Base-by-base conservation (phyloP, 2,888 invertebrate genomes). In the Mechanitis mazaeus region DNA sequence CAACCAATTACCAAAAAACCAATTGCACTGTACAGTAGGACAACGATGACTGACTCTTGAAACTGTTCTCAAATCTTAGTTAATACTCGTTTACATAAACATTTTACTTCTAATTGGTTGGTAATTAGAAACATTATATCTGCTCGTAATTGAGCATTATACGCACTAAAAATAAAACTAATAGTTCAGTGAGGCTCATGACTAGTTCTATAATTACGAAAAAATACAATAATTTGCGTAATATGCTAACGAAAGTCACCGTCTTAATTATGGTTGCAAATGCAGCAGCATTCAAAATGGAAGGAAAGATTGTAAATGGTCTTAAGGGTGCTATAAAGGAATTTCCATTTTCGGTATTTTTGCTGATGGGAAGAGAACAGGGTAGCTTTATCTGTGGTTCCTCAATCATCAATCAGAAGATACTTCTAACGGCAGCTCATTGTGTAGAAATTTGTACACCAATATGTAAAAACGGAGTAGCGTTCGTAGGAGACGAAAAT, bases 341-440 rank as follows among this genome's bases (percentile, higher is more conserved):
- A 0, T 75, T 66, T 55, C 70, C 75, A n/a, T 71, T 77, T 64
- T 71, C 75, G 0, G 75, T 68, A 3, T 73, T 69, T 56, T 35
- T 76, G 28, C 53, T 53, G 6, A 58, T 73, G n/a, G 42, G 55
- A 1, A 60, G 47, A 38, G 0, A 20, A 0, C n/a, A 5, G 1
- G 56, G 38, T 0, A 28, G 33, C 4, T 73, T 55, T 46, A 58
- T 69, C 31, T 80, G 80, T 58, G 78, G 78, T 0, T 66, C 74
- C 0, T 79, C 80, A 0, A 72, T 78, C 42, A 5, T 79, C 3
- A 78, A 75, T 59, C 76, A 78, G 61, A 63, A 59, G 3, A 60
- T 78, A 9, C 56, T 75, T 0, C 38, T 80, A 3, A 73, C 79
- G 2, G 80, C 79, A 1, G 79, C 71, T 0, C 80, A 80, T 60